Conservation (phyloP, 2,113 vertebrate genomes). For the Marmota flaviventris region DNA sequence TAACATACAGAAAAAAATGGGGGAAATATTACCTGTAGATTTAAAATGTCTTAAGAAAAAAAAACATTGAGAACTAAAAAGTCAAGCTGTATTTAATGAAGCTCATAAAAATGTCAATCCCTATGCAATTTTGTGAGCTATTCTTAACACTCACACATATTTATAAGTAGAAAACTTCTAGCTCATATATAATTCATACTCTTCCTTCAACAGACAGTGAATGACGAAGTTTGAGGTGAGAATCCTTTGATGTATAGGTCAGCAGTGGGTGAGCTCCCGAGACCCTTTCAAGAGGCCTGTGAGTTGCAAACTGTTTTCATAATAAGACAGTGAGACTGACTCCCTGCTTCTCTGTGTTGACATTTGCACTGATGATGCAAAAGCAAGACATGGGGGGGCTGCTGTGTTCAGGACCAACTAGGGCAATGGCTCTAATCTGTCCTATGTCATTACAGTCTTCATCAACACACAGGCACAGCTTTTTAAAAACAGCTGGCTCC, state of each 20-base stretch:
- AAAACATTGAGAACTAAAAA: neutral
- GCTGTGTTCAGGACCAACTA: neutral
- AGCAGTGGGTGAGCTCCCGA: neutral
- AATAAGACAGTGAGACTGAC: neutral
- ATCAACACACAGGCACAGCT: neutral
- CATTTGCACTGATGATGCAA: neutral
- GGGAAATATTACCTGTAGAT: neutral
- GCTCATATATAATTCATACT: neutral
- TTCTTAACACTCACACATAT: neutral
- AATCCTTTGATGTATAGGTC: neutral
- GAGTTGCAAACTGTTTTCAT: neutral
- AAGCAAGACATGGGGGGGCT: neutral
- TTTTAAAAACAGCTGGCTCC: neutral
- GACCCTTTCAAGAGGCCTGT: neutral
- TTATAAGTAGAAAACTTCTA: constrained; percentile 23
- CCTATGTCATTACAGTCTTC: neutral
- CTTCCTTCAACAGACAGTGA: constrained; percentile 13
- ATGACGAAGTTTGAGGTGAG: neutral
- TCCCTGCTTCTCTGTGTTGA: neutral
- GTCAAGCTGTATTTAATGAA: neutral
- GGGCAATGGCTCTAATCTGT: neutral
- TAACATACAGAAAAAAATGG: neutral
- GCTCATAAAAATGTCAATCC: constrained; percentile 22
- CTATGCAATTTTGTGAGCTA: constrained; percentile 34
- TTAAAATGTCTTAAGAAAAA: neutral